These are phyloP conservation scores for Cydia splendana DNA, from an alignment of 1,140 invertebrate genomes.

Conservation along the genomic window DNA sequence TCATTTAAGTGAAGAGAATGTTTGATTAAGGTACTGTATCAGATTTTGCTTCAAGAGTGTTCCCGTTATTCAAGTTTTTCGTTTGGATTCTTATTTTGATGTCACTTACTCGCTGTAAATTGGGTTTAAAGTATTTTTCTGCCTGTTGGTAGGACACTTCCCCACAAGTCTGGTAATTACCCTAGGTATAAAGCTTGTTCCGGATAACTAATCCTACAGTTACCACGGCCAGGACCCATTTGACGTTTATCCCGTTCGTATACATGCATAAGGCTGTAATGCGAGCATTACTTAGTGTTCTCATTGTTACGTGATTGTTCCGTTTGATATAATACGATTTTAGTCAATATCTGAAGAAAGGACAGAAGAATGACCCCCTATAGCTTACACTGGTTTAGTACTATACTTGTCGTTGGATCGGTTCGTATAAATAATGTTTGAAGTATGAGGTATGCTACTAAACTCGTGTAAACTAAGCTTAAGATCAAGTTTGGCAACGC, in stretches of 20 bases:
- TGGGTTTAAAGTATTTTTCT: background rate
- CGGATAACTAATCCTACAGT: slow-evolving; percentile 65
- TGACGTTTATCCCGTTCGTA: slow-evolving; percentile 72
- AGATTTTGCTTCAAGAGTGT: no score
- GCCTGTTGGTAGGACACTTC: background rate
- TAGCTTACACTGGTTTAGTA: background rate
- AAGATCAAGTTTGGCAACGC: background rate
- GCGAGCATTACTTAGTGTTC: slow-evolving; percentile 55
- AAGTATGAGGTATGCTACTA: no score
- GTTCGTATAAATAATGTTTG: no score
- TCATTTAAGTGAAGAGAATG: no score
- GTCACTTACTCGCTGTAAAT: background rate
- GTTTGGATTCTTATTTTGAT: no score
- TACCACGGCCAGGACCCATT: slow-evolving; percentile 64
- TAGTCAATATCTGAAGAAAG: background rate
- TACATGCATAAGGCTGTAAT: slow-evolving; percentile 79
- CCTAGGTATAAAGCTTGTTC: slow-evolving; percentile 74
- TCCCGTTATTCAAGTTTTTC: no score
- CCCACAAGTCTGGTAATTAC: slow-evolving; percentile 48
- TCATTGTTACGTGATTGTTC: slow-evolving; percentile 39
- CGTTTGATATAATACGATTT: slow-evolving; percentile 31
- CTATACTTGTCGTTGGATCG: background rate
- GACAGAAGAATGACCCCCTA: background rate
- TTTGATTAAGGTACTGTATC: no score
- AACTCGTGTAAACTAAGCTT: background rate